Conservation (phyloP, 23 tunicate genomes). For the Clavelina lepadiformis region DNA sequence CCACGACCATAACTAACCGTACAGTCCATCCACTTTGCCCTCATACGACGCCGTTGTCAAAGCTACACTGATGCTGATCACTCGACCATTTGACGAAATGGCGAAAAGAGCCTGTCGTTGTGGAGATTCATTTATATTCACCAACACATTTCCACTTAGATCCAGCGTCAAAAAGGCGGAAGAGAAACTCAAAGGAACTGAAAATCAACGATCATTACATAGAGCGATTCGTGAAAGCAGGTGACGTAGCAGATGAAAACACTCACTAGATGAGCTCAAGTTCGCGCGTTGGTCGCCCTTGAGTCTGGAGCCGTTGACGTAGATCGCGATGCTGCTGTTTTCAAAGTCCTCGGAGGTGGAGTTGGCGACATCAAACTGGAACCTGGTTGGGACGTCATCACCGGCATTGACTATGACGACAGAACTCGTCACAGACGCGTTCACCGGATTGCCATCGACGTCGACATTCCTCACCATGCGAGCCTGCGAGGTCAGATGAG, state of each 20-base stretch:
- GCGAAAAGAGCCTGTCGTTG: too few species aligned
- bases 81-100: too few species aligned
- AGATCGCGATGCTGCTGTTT: slow-evolving; percentile 14
- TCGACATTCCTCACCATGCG: slow-evolving; percentile 30
- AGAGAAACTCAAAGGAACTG: too few species aligned
- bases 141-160: too few species aligned
- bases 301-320: slow-evolving; percentile 25
- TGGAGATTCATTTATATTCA: too few species aligned
- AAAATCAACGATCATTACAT: too few species aligned
- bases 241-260: too few species aligned
- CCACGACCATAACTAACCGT: slow-evolving; percentile 17
- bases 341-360: slow-evolving; percentile 3
- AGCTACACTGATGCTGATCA: too few species aligned
- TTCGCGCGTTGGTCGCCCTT: not conserved
- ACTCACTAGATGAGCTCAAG: too few species aligned
- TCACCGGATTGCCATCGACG: slow-evolving; percentile 12
- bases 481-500: slow-evolving; percentile 11
- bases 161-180: too few species aligned
- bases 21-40: slow-evolving; percentile 11
- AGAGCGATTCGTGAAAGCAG: too few species aligned
- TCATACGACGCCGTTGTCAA: too few species aligned
- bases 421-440: slow-evolving; percentile 26
- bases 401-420: slow-evolving; percentile 12
- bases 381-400: not conserved
- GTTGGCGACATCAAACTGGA: slow-evolving; percentile 11